Percentiles rank a stretch among this genome's conserved stretches.
Conservation (phyloP, 2,888 invertebrate species). For the Caenorhabditis becei region DNA sequence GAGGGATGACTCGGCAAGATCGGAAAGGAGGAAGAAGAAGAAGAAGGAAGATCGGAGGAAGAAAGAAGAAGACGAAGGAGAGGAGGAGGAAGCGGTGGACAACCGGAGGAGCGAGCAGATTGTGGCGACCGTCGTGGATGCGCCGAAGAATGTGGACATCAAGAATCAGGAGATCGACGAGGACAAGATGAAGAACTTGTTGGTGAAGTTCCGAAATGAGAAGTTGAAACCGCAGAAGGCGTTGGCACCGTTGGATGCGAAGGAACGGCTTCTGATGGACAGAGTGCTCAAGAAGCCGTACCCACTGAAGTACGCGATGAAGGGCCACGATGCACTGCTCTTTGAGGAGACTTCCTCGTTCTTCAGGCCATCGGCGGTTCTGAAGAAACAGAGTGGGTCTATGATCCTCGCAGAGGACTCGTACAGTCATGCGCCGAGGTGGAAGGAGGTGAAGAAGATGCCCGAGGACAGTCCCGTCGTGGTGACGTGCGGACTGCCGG, state of each 20-base stretch:
- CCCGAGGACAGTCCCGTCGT: neutral
- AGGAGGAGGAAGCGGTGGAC: neutral
- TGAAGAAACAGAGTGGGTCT: neutral
- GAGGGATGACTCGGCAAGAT: neutral
- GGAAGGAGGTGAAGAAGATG: slow-evolving; percentile 12
- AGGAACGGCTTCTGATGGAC: slow-evolving; percentile 32
- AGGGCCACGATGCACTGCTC: slow-evolving; percentile 7
- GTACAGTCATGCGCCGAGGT: neutral
- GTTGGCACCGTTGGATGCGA: slow-evolving; percentile 4
- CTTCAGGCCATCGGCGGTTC: neutral
- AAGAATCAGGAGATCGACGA: slow-evolving; percentile 17
- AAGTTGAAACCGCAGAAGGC: neutral
- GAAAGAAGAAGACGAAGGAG: no score
- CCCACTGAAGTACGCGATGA: slow-evolving; percentile 15
- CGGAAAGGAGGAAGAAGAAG: neutral
- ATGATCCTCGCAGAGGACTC: neutral
- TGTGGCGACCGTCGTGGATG: neutral
- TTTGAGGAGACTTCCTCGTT: slow-evolving; percentile 36
- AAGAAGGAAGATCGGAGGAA: no score
- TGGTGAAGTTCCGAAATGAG: slow-evolving; percentile 7
- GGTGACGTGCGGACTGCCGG: neutral
- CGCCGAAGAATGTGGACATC: slow-evolving; percentile 22
- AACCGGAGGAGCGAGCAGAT: neutral
- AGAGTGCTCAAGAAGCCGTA: slow-evolving; percentile 38
- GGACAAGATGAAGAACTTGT: slow-evolving; percentile 16